Conservation (phyloP, 1,140 invertebrate genomes). For the Drosophila kurseongensis region DNA sequence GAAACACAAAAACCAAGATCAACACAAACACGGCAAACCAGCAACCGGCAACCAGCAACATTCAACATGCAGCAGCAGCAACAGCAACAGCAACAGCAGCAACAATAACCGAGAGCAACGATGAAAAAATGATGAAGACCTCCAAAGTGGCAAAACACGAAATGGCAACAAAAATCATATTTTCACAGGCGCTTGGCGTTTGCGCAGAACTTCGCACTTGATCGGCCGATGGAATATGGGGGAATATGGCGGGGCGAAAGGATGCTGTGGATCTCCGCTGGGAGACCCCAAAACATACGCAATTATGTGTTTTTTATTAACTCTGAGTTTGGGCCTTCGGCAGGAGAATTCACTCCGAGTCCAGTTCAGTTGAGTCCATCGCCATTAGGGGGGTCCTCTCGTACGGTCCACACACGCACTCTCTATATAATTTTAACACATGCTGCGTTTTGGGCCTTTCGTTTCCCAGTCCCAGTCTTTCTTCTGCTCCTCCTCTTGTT, state of each 20-base stretch:
- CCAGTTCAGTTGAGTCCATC: constrained; percentile 28
- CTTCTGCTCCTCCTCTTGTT: constrained; percentile 7
- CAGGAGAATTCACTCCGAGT: constrained; percentile 13
- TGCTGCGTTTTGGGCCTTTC: constrained; percentile 76
- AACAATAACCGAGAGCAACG: constrained; percentile 41
- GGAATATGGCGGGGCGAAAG: background rate
- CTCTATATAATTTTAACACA: constrained; percentile 83
- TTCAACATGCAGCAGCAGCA: constrained; percentile 22
- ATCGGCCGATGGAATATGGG: constrained; percentile 24
- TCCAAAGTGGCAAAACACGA: constrained; percentile 73
- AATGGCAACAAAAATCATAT: constrained; percentile 76
- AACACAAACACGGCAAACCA: constrained; percentile 41
- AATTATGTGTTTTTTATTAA: constrained; percentile 83
- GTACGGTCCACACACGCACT: constrained; percentile 71
- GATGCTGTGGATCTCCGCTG: constrained; percentile 21
- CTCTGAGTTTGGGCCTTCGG: constrained; percentile 35
- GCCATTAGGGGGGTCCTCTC: constrained; percentile 73
- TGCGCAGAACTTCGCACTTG: constrained; percentile 82
- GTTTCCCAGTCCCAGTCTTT: constrained; percentile 16
- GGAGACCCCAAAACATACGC: constrained; percentile 67
- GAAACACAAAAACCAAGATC: constrained; percentile 48
- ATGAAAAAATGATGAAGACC: constrained; percentile 64
- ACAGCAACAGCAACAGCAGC: constrained; percentile 22
- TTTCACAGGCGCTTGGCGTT: constrained; percentile 82
- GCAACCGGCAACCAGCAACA: constrained; percentile 11